These are phyloP conservation scores for Eutolmus rufibarbis DNA, from an alignment of 2,888 invertebrate species.

Conservation along the genomic window DNA sequence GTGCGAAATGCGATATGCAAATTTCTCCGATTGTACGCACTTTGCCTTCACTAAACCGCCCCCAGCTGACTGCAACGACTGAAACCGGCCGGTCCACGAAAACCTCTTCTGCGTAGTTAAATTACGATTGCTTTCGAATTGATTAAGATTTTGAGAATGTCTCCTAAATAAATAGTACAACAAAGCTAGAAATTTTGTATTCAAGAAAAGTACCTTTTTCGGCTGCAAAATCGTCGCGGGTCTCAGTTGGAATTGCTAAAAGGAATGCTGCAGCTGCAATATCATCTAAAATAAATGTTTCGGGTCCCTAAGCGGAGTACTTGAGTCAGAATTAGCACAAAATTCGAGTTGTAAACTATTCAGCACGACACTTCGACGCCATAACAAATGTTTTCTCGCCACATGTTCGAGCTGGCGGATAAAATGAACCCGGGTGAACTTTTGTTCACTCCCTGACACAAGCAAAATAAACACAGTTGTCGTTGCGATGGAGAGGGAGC, in stretches of 20 bases:
- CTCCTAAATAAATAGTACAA: not conserved
- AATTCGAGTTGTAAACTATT: not conserved
- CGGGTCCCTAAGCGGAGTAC: not conserved
- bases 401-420: not conserved
- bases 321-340: not conserved
- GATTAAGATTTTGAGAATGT: not conserved
- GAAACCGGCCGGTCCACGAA: not conserved
- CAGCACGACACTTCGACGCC: not conserved
- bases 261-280: not conserved
- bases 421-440: not conserved
- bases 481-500: not conserved
- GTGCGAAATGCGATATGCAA: not conserved
- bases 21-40: not conserved
- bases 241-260: not conserved
- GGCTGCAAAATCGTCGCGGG: not conserved
- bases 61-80: not conserved
- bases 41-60: not conserved
- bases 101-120: not conserved
- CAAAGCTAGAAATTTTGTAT: not conserved
- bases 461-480: not conserved
- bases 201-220: not conserved
- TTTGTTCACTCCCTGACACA: not conserved
- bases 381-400: not conserved
- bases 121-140: not conserved
- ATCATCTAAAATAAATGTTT: not conserved